These are phyloP conservation scores for Drosophila bocki DNA, from an alignment of 1,140 invertebrate species.

Conservation along the genomic window DNA sequence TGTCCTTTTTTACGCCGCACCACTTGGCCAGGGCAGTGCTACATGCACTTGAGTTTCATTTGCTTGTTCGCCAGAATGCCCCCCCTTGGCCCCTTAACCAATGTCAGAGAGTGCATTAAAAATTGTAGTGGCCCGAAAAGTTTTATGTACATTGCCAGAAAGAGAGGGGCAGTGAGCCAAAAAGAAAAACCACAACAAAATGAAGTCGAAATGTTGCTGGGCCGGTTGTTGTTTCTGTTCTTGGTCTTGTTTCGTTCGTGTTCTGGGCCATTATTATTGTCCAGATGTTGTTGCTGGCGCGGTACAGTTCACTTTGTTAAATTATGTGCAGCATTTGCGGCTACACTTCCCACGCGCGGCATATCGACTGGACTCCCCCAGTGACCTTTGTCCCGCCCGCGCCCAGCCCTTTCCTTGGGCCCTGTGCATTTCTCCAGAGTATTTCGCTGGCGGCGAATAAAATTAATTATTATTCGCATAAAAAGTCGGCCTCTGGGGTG, in stretches of 20 bases:
- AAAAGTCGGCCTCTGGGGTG: conserved; percentile 13
- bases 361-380: conserved; percentile 26
- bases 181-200: conserved; percentile 75
- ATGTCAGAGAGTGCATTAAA: conserved; percentile 82
- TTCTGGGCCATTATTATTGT: conserved; percentile 52
- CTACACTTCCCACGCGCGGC: conserved; percentile 28
- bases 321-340: conserved; percentile 74
- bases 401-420: neutral
- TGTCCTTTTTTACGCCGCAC: conserved; percentile 42
- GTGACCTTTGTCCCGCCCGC: conserved; percentile 23
- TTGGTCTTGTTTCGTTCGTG: conserved; percentile 38
- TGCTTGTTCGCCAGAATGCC: conserved; percentile 66
- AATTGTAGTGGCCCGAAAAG: conserved; percentile 68
- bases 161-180: conserved; percentile 39
- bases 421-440: conserved; percentile 8
- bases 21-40: conserved; percentile 72
- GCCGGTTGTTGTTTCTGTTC: conserved; percentile 40
- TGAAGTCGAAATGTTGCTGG: conserved; percentile 69
- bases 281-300: conserved; percentile 35
- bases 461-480: conserved; percentile 50
- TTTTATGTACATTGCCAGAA: conserved; percentile 76
- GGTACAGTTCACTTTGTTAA: conserved; percentile 69
- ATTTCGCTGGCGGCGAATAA: conserved; percentile 20
- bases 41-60: conserved; percentile 83
- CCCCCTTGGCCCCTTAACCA: conserved; percentile 32